Evolutionary conservation across 2,113 vertebrate species (phyloP).

Genomic region (Ceuthmochares aereus): DNA sequence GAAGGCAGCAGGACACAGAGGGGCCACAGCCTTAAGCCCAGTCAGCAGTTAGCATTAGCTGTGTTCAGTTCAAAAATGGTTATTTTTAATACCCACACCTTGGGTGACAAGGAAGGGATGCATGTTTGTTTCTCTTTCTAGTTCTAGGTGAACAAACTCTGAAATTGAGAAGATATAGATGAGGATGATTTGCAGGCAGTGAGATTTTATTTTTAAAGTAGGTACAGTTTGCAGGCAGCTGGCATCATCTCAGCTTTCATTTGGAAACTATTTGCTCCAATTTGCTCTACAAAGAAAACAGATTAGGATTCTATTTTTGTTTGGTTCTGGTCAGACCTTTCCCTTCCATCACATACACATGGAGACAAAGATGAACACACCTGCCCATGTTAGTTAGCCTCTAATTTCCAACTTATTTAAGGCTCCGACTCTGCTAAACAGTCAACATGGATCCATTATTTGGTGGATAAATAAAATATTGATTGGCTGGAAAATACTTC

Average conservation of each 20-base stretch:
- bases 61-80: not conserved
- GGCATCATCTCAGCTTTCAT: slow-evolving; percentile 50
- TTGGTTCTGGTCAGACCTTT: not conserved
- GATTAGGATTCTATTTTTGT: slow-evolving; percentile 40
- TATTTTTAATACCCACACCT: not conserved
- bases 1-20: not conserved
- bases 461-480: slow-evolving; percentile 15
- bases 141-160: not conserved
- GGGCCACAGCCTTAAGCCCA: not conserved
- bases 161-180: not conserved
- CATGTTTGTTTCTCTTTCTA: not conserved
- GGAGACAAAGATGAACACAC: not conserved
- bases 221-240: slow-evolving; percentile 41
- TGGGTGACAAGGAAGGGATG: not conserved
- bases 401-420: not conserved
- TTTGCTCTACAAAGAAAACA: slow-evolving; percentile 20
- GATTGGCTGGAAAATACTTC: slow-evolving; percentile 37
- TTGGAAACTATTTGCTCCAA: slow-evolving; percentile 50
- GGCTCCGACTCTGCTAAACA: not conserved
- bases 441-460: not conserved
- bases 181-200: not conserved
- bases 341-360: not conserved
- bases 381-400: not conserved
- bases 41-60: not conserved
- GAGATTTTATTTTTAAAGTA: slow-evolving; percentile 53